Conservation (phyloP, 2,797 vertebrate genomes). For the Helarctos malayanus region DNA sequence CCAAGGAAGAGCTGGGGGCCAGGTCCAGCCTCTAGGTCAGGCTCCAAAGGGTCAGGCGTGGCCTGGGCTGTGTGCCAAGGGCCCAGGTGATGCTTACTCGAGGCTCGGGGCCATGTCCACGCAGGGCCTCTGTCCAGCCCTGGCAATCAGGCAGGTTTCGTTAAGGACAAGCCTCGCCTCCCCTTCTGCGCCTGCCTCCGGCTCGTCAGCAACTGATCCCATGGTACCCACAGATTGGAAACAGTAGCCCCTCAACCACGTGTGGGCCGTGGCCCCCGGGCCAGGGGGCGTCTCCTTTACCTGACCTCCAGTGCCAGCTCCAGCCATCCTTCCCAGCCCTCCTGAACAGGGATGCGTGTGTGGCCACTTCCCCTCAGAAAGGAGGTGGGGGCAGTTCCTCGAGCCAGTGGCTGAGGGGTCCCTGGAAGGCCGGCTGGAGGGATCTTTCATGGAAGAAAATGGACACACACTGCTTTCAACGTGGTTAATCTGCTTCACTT, state of each 20-base stretch:
- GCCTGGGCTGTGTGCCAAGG: neutral
- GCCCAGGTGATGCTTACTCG: neutral
- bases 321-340: neutral
- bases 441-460: neutral
- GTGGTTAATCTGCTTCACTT: neutral
- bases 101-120: neutral
- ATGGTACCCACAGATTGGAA: too few relatives aligned
- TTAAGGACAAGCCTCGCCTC: neutral
- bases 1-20: neutral
- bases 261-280: accelerated
- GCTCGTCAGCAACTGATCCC: neutral
- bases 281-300: neutral
- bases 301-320: neutral
- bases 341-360: accelerated
- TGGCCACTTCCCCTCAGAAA: neutral
- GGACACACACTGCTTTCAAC: neutral
- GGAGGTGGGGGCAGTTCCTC: neutral
- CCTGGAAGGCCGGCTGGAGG: accelerated
- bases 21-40: neutral
- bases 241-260: neutral
- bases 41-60: neutral
- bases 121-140: neutral
- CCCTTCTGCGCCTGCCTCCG: too few relatives aligned
- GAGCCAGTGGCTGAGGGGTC: neutral
- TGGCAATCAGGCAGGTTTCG: neutral